Conservation (phyloP, 2,113 vertebrate genomes). For the Dascyllus trimaculatus region DNA sequence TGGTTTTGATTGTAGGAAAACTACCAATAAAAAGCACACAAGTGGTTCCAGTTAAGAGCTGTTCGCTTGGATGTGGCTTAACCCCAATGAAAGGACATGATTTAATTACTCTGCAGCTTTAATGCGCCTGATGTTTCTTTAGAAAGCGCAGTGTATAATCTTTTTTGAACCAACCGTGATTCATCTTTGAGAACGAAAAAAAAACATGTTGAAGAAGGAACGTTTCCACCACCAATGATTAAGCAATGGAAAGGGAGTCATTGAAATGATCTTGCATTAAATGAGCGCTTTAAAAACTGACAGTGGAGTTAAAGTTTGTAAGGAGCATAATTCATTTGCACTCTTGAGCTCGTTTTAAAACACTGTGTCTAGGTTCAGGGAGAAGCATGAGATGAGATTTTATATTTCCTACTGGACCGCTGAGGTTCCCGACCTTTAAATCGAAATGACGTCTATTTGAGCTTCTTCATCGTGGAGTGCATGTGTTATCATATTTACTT, state of each 20-base stretch:
- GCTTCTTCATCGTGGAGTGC: too few species aligned
- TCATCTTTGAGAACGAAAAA: constrained; percentile 67
- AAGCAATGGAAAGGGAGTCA: constrained; percentile 49
- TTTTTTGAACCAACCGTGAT: constrained; percentile 78
- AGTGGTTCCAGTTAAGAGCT: constrained; percentile 84
- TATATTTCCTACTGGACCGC: not conserved
- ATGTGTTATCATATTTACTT: not conserved
- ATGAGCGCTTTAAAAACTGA: constrained; percentile 9
- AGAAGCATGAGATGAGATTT: too few species aligned
- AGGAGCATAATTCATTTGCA: constrained; percentile 1
- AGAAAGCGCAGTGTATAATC: constrained; percentile 82
- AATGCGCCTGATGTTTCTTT: constrained; percentile 84
- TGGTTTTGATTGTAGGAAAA: constrained; percentile 80
- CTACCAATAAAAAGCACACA: constrained; percentile 85
- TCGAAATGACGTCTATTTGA: too few species aligned
- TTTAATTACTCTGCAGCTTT: constrained; percentile 86
- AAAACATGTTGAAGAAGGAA: constrained; percentile 58
- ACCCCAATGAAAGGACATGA: constrained; percentile 86
- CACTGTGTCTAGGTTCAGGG: not conserved
- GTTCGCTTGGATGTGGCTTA: constrained; percentile 83
- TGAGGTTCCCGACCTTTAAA: not conserved
- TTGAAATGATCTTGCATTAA: constrained; percentile 32
- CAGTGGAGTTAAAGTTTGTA: not conserved
- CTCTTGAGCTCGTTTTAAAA: not conserved
- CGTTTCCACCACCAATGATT: constrained; percentile 50